Base-by-base conservation (phyloP, 2,888 invertebrate genomes). In the Oscheius myriophilus region DNA sequence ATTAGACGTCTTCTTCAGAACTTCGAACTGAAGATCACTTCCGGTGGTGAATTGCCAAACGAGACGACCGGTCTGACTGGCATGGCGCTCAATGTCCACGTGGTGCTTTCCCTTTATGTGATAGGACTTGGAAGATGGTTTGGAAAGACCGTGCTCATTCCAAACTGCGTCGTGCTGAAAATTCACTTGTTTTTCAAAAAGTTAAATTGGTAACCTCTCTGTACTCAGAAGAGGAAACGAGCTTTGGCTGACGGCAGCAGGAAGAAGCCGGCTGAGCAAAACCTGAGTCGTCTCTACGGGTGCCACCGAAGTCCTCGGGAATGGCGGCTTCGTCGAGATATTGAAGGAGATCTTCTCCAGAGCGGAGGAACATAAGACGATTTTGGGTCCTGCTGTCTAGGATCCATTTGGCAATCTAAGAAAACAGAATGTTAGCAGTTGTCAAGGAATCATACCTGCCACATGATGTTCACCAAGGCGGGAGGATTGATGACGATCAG, bases 401-500 rank as follows among this genome's bases (percentile, higher is more conserved):
- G 0, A 77, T 64, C n/a, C 67, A 71, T 51, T 75, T 77, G 12
- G 77, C 71, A 41, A 77, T 67, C 51, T 46, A 11, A 46, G 18
- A 46, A 43, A 18, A 46, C 18, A 18, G 2, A 2, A 18, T 3
- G 2, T 46, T 46, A 18, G 16, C 4, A 7, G 46, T 4, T 7
- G 11, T 46, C 12, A 6, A 11, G 11, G 4, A 46, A 16, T 6
- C 12, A 6, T 18, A 33, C 42, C 33, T 81, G 76, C 84, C 83
- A 84, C 81, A 84, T 80, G 3, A 84, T 65, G 9, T 82, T 82
- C 18, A 84, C 70, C 41, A 84, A 71, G 16, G 80, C 84, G 14
- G 84, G 84, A 3, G 84, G 78, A 63, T 84, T 82, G 69, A 84
- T 72, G 14, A 84, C 71, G 23, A 80, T 73, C 6, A 84, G 71